phyloP scores from a whole-genome alignment of 2,888 invertebrate species.

The Agrochola lota region DNA sequence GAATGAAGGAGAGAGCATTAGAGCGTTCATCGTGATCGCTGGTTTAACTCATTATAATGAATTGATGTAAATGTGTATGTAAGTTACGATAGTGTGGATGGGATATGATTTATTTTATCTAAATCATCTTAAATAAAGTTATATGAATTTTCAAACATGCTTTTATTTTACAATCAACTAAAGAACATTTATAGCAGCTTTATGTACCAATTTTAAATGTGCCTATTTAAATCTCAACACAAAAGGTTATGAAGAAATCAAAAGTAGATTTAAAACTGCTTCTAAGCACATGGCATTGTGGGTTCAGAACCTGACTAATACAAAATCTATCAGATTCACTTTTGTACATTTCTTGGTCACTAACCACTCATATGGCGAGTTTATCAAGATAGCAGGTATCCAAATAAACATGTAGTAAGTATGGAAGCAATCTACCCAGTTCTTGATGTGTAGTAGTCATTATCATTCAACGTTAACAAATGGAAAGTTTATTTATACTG shows the following conservation, averaged over 20 bases:
- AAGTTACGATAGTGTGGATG: conserved; percentile 83
- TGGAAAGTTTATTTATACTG: too few species aligned
- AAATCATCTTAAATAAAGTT: conserved; percentile 87
- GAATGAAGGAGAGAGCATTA: conserved; percentile 97
- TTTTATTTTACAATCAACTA: conserved; percentile 58
- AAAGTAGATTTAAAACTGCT: not conserved
- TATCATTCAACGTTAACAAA: not conserved
- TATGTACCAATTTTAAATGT: not conserved
- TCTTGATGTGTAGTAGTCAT: not conserved
- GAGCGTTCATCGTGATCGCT: conserved; percentile 90
- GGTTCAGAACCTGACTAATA: not conserved
- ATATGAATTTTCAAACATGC: conserved; percentile 78
- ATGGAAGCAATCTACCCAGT: not conserved
- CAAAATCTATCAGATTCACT: not conserved
- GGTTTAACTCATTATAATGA: conserved; percentile 67
- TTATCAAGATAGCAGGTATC: not conserved
- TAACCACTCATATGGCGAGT: not conserved
- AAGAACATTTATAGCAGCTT: not conserved
- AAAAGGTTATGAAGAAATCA: not conserved
- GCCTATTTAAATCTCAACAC: not conserved
- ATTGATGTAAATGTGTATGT: conserved; percentile 85
- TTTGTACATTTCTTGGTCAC: not conserved
- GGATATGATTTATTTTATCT: conserved; percentile 88
- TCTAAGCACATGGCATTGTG: not conserved
- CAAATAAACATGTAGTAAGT: not conserved